A percentile compares a stretch with the other conserved stretches of the same genome.
These are phyloP conservation scores for Penaeus chinensis DNA, from an alignment of 1,140 invertebrate species.

Conservation along the genomic window DNA sequence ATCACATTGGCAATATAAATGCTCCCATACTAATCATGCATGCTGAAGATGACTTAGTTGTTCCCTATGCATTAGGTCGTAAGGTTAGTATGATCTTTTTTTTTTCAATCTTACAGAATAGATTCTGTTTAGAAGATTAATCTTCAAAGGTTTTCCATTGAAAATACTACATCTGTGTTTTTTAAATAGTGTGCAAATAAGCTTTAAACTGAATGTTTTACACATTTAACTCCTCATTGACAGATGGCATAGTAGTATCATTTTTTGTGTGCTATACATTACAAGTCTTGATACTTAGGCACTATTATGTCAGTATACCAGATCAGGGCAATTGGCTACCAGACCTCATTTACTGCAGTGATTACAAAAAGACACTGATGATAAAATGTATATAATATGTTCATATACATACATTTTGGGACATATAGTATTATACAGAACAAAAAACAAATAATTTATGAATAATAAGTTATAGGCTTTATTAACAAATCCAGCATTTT, in stretches of 20 bases:
- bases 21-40: constrained; percentile 87
- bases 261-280: too few species aligned
- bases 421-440: not conserved
- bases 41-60: constrained; percentile 86
- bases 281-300: too few species aligned
- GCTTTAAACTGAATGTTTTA: too few species aligned
- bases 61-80: constrained; percentile 81
- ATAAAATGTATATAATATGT: not conserved
- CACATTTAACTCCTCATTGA: too few species aligned
- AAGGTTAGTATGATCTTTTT: constrained; percentile 70
- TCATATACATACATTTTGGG: not conserved
- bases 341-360: not conserved
- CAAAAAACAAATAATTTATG: not conserved
- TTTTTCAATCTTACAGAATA: not conserved
- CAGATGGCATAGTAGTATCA: too few species aligned
- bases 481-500: too few species aligned
- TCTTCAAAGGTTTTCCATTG: too few species aligned
- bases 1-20: constrained; percentile 76
- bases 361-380: not conserved
- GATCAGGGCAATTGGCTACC: not conserved
- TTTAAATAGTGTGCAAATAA: too few species aligned
- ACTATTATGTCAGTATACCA: not conserved
- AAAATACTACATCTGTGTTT: too few species aligned
- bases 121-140: not conserved
- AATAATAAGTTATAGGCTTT: not conserved